phyloP scores from a whole-genome alignment of 2,888 invertebrate genomes.

The Microctonus aethiopoides region DNA sequence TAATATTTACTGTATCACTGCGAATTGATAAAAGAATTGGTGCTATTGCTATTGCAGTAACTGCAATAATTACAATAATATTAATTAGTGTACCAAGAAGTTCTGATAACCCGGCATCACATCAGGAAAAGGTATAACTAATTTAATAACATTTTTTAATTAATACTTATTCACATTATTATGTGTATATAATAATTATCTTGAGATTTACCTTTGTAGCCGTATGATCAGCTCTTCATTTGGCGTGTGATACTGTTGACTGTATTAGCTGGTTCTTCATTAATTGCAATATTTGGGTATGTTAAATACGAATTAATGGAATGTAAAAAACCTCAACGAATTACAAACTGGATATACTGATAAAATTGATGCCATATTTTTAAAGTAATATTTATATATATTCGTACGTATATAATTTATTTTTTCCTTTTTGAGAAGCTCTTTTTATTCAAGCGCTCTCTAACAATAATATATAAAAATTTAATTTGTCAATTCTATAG shows the following conservation, averaged over 20 bases:
- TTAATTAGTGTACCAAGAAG: slow-evolving; percentile 73
- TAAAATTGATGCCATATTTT: neutral
- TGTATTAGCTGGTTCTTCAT: slow-evolving; percentile 66
- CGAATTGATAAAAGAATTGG: slow-evolving; percentile 76
- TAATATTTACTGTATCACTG: slow-evolving; percentile 75
- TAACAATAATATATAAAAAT: neutral
- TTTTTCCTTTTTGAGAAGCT: slow-evolving; percentile 15
- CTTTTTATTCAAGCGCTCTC: slow-evolving; percentile 13
- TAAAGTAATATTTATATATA: slow-evolving; percentile 14
- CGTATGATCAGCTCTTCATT: slow-evolving; percentile 70
- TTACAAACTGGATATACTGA: slow-evolving; percentile 63
- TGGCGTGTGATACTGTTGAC: slow-evolving; percentile 68
- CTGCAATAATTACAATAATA: slow-evolving; percentile 71
- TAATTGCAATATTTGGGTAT: slow-evolving; percentile 68
- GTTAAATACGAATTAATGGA: slow-evolving; percentile 69
- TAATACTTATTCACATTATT: too few relatives aligned
- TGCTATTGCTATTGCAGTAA: slow-evolving; percentile 71
- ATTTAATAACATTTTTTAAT: slow-evolving; percentile 43
- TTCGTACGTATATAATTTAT: slow-evolving; percentile 4
- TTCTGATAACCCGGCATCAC: slow-evolving; percentile 60
- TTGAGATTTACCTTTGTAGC: slow-evolving; percentile 67
- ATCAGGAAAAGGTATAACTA: slow-evolving; percentile 68
- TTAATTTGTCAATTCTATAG: neutral
- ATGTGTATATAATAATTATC: too few relatives aligned
- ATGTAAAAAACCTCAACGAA: slow-evolving; percentile 66